Evolutionary conservation across 2,888 invertebrate species (phyloP).

Genomic region (Saturnia pavonia): DNA sequence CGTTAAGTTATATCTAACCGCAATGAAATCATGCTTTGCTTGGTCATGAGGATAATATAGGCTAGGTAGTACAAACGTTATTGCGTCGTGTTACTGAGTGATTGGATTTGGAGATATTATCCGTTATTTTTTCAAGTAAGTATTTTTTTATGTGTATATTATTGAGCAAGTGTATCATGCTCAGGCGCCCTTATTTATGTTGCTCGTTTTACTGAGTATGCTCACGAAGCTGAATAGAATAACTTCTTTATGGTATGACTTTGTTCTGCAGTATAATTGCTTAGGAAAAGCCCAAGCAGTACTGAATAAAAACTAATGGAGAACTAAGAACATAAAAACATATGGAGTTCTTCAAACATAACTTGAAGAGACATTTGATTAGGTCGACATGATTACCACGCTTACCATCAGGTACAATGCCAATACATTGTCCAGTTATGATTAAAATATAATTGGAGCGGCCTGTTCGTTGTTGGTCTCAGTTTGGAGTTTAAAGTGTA

Average conservation of each 20-base stretch:
- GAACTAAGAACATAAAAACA: too few species aligned
- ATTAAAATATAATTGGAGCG: too few species aligned
- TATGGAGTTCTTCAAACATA: too few species aligned
- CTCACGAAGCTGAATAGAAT: not conserved
- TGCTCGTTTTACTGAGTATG: not conserved
- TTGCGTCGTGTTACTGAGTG: not conserved
- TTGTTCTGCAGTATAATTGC: not conserved
- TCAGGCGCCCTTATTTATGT: not conserved
- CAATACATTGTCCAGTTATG: too few species aligned
- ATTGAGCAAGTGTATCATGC: not conserved
- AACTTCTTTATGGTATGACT: not conserved
- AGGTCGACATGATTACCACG: too few species aligned
- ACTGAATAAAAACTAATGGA: too few species aligned
- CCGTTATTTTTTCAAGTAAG: not conserved
- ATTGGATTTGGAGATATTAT: slow-evolving; percentile 1
- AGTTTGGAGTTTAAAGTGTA: too few species aligned
- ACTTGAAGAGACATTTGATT: too few species aligned
- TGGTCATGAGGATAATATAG: slow-evolving; percentile 1
- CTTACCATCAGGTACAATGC: too few species aligned
- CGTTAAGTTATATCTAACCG: not conserved
- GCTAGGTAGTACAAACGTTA: not conserved
- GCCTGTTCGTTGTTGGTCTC: too few species aligned
- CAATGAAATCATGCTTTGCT: slow-evolving; percentile 9
- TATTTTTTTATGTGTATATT: not conserved
- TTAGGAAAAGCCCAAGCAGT: too few species aligned